Evolutionary conservation across 2,113 vertebrate genomes (phyloP).

Genomic region (Anguilla rostrata): DNA sequence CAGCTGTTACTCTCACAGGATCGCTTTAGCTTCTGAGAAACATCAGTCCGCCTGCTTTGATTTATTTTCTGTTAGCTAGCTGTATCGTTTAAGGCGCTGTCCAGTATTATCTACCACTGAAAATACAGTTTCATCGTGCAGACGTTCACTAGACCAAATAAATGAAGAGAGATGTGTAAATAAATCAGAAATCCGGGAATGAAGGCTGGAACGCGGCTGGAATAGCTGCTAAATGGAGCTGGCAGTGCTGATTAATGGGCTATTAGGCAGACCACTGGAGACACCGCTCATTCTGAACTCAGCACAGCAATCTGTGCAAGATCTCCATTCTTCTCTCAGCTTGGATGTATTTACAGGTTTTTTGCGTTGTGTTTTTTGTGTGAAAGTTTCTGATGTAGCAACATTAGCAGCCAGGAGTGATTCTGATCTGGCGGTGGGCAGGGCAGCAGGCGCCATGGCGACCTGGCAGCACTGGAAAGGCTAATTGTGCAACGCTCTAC

Average conservation of each 20-base stretch:
- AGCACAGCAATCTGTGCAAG: slow-evolving; percentile 61
- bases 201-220: slow-evolving; percentile 6
- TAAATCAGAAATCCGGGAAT: background rate
- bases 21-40: background rate
- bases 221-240: slow-evolving; percentile 48
- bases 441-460: slow-evolving; percentile 51
- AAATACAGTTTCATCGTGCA: background rate
- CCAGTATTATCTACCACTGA: background rate
- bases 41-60: background rate
- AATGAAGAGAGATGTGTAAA: background rate
- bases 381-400: slow-evolving; percentile 43
- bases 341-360: slow-evolving; percentile 57
- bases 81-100: background rate
- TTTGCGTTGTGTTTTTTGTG: slow-evolving; percentile 55
- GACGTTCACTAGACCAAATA: background rate
- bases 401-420: slow-evolving; percentile 59
- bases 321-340: slow-evolving; percentile 53
- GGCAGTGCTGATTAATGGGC: slow-evolving; percentile 54
- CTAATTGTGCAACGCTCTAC: slow-evolving; percentile 54
- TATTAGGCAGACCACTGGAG: slow-evolving; percentile 38
- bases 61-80: background rate
- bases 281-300: slow-evolving; percentile 53
- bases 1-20: background rate
- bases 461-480: slow-evolving; percentile 50
- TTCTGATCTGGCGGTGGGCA: slow-evolving; percentile 44